These are phyloP conservation scores for Tipula helvola DNA, from an alignment of 2,888 invertebrate genomes.

Conservation along the genomic window DNA sequence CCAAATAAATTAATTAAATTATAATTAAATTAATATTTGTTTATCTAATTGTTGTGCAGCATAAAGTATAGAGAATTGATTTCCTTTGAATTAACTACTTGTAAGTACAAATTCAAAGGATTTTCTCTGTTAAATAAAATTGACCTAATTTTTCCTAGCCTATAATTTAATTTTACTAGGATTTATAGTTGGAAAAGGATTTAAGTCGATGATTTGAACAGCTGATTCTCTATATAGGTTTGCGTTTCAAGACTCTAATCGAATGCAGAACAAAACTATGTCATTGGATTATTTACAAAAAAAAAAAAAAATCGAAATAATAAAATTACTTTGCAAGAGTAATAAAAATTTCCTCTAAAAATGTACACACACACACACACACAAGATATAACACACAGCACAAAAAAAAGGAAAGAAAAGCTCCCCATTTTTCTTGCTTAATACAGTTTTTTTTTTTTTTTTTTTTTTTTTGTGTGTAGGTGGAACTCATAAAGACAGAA, in stretches of 20 bases:
- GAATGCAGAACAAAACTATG: background rate
- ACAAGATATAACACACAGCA: background rate
- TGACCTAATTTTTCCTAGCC: background rate
- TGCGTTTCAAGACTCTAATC: background rate
- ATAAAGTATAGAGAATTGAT: background rate
- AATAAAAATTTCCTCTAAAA: background rate
- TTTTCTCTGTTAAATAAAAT: background rate
- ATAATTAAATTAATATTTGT: background rate
- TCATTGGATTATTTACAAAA: background rate
- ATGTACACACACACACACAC: background rate
- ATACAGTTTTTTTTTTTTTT: background rate
- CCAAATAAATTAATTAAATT: background rate
- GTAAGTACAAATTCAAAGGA: background rate
- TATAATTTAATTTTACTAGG: background rate
- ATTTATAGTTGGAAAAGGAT: background rate
- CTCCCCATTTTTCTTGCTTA: background rate
- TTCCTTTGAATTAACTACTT: background rate
- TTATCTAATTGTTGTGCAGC: background rate
- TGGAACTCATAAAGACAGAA: background rate
- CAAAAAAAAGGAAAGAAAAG: background rate
- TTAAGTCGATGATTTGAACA: background rate
- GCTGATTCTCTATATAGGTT: background rate
- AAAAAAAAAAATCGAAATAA: background rate
- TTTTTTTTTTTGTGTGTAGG: background rate
- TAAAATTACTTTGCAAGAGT: background rate